These are phyloP conservation scores for Nestor notabilis DNA, from an alignment of 2,113 vertebrate species.

Conservation along the genomic window DNA sequence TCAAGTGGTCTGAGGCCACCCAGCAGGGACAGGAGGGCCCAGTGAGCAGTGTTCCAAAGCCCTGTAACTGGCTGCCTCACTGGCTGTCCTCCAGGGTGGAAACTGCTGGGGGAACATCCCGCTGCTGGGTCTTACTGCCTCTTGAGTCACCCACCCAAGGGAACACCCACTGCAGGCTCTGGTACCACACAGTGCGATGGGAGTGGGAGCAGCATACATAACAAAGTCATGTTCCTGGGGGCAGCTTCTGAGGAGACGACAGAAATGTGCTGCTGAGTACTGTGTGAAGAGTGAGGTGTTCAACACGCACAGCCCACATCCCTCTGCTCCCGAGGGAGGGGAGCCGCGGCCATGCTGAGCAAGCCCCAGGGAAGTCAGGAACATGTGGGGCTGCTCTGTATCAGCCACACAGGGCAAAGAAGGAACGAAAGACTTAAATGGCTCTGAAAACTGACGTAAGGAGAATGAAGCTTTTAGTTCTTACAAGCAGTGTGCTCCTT, in stretches of 20 bases:
- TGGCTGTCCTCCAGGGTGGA: neutral
- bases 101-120: neutral
- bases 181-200: accelerated
- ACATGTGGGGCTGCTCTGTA: neutral
- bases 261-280: neutral
- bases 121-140: neutral
- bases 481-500: neutral
- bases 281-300: neutral
- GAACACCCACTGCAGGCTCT: neutral
- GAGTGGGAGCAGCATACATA: neutral
- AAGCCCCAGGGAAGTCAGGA: neutral
- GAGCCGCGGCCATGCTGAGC: accelerated
- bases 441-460: neutral
- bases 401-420: neutral
- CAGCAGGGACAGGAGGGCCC: neutral
- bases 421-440: accelerated
- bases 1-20: neutral
- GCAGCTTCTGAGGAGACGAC: neutral
- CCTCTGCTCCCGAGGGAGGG: neutral
- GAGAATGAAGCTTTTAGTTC: neutral
- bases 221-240: neutral
- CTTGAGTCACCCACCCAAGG: neutral
- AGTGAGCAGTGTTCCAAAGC: neutral
- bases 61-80: neutral
- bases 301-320: neutral